Percentiles rank a stretch among this genome's conserved stretches.
These are phyloP conservation scores for Platichthys flesus DNA, from an alignment of 2,113 vertebrate genomes.

Conservation along the genomic window DNA sequence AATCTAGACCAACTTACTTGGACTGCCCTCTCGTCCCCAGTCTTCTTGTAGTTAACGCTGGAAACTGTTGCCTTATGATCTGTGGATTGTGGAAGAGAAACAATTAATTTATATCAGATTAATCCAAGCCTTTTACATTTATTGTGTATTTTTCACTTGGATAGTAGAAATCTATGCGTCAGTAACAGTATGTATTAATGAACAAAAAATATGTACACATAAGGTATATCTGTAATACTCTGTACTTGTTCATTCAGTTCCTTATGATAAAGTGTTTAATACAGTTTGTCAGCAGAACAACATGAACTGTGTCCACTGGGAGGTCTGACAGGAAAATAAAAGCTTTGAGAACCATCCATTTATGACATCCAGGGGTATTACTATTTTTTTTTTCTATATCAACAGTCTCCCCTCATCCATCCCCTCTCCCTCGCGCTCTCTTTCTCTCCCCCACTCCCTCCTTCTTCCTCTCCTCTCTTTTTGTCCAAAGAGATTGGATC, in stretches of 20 bases:
- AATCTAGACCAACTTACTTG: conserved; percentile 87
- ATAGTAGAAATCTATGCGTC: too few species aligned
- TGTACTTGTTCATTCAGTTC: neutral
- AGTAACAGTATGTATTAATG: neutral
- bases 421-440: conserved; percentile 49
- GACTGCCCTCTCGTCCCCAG: conserved; percentile 98
- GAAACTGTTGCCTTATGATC: conserved; percentile 99
- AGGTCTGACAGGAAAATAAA: conserved; percentile 34
- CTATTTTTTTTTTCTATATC: conserved; percentile 35
- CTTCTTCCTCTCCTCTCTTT: conserved; percentile 70
- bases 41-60: conserved; percentile 94
- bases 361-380: conserved; percentile 67
- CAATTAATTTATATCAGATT: too few species aligned
- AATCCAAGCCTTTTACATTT: too few species aligned
- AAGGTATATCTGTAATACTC: neutral
- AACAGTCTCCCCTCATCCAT: conserved; percentile 52
- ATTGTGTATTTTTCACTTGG: neutral
- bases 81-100: conserved; percentile 46
- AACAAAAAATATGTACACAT: too few species aligned
- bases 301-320: conserved; percentile 20
- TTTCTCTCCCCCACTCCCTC: conserved; percentile 60
- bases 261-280: conserved; percentile 25
- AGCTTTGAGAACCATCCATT: conserved; percentile 55
- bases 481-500: conserved; percentile 82
- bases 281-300: conserved; percentile 27